phyloP scores from a whole-genome alignment of 2,113 vertebrate genomes.

The Macrotis lagotis region DNA sequence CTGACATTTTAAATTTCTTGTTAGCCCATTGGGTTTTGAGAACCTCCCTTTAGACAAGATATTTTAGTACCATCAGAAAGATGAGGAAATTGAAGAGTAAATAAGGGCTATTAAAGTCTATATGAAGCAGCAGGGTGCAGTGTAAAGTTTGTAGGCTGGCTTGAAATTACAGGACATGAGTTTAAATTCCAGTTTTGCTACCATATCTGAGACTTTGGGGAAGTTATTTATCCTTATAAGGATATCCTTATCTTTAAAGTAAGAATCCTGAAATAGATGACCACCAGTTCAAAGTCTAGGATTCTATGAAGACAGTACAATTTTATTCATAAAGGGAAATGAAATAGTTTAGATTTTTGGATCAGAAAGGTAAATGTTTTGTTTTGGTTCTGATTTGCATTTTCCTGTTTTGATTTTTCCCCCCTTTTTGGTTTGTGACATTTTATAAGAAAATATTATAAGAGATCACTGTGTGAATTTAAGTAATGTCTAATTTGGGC shows the following conservation, averaged over 20 bases:
- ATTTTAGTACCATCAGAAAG: conserved; percentile 64
- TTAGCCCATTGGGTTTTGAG: conserved; percentile 62
- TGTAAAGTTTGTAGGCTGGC: background rate
- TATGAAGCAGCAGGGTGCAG: conserved; percentile 28
- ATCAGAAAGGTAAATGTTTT: background rate
- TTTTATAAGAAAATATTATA: conserved; percentile 24
- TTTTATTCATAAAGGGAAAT: background rate
- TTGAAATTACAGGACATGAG: background rate
- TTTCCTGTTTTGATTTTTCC: conserved; percentile 35
- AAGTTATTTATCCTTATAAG: background rate
- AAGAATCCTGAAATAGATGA: background rate
- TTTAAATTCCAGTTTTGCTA: background rate
- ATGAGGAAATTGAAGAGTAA: conserved; percentile 61
- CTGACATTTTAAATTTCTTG: conserved; percentile 67
- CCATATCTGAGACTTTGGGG: background rate
- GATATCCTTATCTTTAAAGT: background rate
- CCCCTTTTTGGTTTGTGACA: conserved; percentile 40
- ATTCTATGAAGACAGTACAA: background rate
- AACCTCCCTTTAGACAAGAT: conserved; percentile 58
- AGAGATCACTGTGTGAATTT: background rate
- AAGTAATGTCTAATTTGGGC: background rate
- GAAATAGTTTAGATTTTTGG: background rate
- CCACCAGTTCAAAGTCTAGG: background rate
- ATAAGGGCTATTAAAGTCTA: conserved; percentile 43
- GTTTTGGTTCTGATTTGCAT: background rate